phyloP scores from a whole-genome alignment of 2,888 invertebrate genomes.

The Acleris literana region DNA sequence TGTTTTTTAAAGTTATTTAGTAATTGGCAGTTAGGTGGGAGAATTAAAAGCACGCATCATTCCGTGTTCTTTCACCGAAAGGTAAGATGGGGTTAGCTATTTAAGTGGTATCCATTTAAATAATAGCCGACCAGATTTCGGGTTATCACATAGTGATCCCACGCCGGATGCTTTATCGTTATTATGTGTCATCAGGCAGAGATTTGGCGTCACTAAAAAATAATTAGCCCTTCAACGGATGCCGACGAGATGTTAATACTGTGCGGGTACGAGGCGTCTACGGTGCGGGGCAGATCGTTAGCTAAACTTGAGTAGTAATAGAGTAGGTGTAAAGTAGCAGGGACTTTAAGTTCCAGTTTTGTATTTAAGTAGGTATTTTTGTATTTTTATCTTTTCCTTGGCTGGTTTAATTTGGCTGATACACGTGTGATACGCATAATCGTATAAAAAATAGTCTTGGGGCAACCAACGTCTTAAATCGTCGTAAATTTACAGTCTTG shows the following conservation, averaged over 20 bases:
- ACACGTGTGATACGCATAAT: too few relatives aligned
- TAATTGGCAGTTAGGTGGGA: neutral
- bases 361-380: too few relatives aligned
- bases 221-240: conserved; percentile 57
- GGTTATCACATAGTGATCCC: conserved; percentile 46
- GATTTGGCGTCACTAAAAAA: conserved; percentile 63
- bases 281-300: neutral
- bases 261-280: conserved; percentile 3
- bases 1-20: too few relatives aligned
- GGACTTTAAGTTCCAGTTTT: neutral
- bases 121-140: conserved; percentile 22
- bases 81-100: conserved; percentile 10
- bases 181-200: conserved; percentile 72
- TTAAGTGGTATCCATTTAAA: conserved; percentile 26
- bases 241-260: conserved; percentile 40
- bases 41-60: conserved; percentile 21
- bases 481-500: too few relatives aligned
- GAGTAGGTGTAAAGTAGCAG: too few relatives aligned
- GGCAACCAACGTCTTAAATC: too few relatives aligned
- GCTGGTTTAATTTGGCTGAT: too few relatives aligned
- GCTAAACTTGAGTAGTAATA: neutral
- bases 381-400: too few relatives aligned
- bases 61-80: neutral
- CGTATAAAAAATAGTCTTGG: too few relatives aligned
- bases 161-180: conserved; percentile 57